Percentiles rank a stretch among this genome's conserved stretches.
These are phyloP conservation scores for Mormyrus hasselquistii DNA, from an alignment of 2,797 vertebrate species.

Conservation along the genomic window DNA sequence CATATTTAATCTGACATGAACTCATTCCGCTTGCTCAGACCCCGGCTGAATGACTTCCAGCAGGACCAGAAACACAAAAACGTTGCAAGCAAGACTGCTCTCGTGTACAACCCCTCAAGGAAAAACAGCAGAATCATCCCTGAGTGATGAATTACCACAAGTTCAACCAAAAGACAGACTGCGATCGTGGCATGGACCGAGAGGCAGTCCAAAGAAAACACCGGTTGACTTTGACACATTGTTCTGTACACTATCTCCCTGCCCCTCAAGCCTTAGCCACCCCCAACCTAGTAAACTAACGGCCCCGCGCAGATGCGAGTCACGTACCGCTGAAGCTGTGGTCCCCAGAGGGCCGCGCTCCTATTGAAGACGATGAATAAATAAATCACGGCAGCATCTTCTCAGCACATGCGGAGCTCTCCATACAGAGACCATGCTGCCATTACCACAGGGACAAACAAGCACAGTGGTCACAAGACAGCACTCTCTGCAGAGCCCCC, in stretches of 20 bases:
- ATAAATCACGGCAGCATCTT: neutral
- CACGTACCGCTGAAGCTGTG: neutral
- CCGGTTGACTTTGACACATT: slow-evolving; percentile 3
- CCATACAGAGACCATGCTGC: neutral
- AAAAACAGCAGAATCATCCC: neutral
- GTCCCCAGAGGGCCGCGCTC: neutral
- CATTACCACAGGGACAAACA: neutral
- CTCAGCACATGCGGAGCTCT: neutral
- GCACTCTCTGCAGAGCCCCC: neutral
- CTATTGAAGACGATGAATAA: neutral
- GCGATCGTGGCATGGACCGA: neutral
- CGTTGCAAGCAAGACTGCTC: neutral
- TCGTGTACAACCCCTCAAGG: neutral
- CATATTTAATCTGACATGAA: neutral
- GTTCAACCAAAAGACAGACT: neutral
- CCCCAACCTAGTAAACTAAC: neutral
- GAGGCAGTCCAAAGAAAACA: slow-evolving; percentile 9
- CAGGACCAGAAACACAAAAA: neutral
- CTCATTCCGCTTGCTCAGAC: neutral
- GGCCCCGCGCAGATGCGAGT: neutral
- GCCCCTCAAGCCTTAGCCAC: neutral
- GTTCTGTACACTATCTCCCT: neutral
- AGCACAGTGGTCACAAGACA: neutral
- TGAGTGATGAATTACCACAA: slow-evolving; percentile 4
- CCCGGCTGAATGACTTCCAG: neutral